Percentiles rank a stretch among this genome's conserved stretches.
Conservation (phyloP, 2,797 vertebrate genomes). For the Mallotus villosus region DNA sequence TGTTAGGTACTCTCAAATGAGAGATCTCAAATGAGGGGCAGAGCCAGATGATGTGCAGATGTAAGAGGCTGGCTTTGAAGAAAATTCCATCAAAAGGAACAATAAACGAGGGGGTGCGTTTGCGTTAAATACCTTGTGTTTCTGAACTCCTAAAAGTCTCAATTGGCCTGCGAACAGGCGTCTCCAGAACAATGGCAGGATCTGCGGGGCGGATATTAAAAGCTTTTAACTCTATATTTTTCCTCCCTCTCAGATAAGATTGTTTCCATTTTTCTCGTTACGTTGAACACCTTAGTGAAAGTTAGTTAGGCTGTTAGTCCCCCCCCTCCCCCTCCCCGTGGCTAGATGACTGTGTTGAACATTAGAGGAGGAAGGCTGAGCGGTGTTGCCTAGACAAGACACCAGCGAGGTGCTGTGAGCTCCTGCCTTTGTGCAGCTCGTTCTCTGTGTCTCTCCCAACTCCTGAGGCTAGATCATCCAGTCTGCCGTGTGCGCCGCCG, state of each 20-base stretch:
- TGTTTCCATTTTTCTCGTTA: not conserved
- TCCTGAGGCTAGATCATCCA: slow-evolving; percentile 1
- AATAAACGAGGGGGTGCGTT: slow-evolving; percentile 26
- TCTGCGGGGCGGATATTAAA: slow-evolving; percentile 5
- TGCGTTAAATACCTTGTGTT: slow-evolving; percentile 17
- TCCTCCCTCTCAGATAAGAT: not conserved
- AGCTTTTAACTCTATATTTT: slow-evolving; percentile 6
- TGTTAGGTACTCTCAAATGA: slow-evolving; percentile 6
- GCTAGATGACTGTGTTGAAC: not conserved
- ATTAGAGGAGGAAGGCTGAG: not conserved
- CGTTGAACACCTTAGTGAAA: not conserved
- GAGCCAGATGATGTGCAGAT: slow-evolving; percentile 61
- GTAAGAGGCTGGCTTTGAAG: slow-evolving; percentile 67
- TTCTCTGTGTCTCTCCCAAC: not conserved
- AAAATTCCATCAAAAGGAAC: slow-evolving; percentile 70
- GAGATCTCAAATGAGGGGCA: slow-evolving; percentile 60
- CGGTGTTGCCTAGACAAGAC: too few species aligned
- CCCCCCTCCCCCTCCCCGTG: not conserved
- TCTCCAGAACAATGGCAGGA: slow-evolving; percentile 11
- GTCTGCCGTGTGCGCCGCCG: not conserved
- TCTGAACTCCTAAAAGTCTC: slow-evolving; percentile 15
- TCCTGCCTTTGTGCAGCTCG: not conserved
- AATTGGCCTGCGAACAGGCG: slow-evolving; percentile 20
- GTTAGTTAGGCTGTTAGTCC: not conserved
- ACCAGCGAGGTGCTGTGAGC: not conserved